Conservation (phyloP, 2,888 invertebrate species). For the Ophonus ardosiacus region DNA sequence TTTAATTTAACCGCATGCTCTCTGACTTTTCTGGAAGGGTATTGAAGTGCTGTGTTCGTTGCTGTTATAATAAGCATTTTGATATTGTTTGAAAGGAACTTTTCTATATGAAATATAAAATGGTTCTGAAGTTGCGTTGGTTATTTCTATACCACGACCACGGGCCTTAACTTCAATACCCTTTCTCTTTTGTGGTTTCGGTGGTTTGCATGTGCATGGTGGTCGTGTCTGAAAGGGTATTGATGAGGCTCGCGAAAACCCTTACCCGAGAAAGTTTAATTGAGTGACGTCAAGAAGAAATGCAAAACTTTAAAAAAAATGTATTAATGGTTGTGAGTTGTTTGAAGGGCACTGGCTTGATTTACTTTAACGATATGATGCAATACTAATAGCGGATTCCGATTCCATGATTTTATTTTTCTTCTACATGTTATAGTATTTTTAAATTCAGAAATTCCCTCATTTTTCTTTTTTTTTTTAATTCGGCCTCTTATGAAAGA, state of each 20-base stretch:
- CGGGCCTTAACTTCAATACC: slow-evolving; percentile 7
- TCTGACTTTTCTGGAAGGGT: slow-evolving; percentile 44
- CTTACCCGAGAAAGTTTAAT: neutral
- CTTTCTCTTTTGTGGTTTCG: slow-evolving; percentile 7
- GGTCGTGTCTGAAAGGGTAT: slow-evolving; percentile 40
- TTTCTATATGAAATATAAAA: slow-evolving; percentile 58
- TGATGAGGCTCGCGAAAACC: slow-evolving; percentile 30
- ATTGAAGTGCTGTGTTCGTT: slow-evolving; percentile 50
- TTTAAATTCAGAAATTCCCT: no score
- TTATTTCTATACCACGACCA: slow-evolving; percentile 32
- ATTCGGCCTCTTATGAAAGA: no score
- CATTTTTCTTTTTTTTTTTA: no score
- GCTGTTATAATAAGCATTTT: slow-evolving; percentile 42
- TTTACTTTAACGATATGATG: no score
- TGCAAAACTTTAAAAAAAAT: no score
- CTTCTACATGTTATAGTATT: no score
- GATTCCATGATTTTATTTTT: no score
- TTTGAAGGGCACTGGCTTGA: no score
- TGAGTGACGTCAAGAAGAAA: no score
- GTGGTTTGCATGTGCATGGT: slow-evolving; percentile 51
- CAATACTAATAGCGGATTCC: no score
- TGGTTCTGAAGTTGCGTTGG: slow-evolving; percentile 16
- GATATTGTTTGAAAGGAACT: slow-evolving; percentile 41
- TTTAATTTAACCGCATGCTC: slow-evolving; percentile 15
- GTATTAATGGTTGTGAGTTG: no score